phyloP scores from a whole-genome alignment of 2,113 vertebrate species.

The Plecturocebus donacophilus region DNA sequence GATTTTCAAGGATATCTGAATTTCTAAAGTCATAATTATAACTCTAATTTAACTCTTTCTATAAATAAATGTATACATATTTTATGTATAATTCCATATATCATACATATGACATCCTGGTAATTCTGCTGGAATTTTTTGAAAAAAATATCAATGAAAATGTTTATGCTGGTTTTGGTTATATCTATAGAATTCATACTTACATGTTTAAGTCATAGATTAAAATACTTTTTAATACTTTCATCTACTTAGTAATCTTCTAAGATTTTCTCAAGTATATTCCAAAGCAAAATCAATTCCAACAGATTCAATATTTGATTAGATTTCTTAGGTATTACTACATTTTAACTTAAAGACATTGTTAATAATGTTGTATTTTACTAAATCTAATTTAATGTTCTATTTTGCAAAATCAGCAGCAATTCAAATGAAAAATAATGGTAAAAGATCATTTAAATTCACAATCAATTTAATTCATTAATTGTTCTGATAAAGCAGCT shows the following conservation, averaged over 20 bases:
- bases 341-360: conserved; percentile 60
- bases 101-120: no score
- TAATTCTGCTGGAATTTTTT: background rate
- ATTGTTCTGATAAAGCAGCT: conserved; percentile 48
- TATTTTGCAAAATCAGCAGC: conserved; percentile 39
- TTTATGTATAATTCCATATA: background rate
- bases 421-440: conserved; percentile 51
- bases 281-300: conserved; percentile 10
- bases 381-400: background rate
- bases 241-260: background rate
- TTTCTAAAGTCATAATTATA: background rate
- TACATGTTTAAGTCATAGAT: background rate
- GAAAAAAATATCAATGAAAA: background rate
- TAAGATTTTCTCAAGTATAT: background rate
- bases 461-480: conserved; percentile 59
- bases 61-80: background rate
- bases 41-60: background rate
- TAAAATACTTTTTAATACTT: conserved; percentile 8
- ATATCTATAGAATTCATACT: no score
- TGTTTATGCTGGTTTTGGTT: background rate
- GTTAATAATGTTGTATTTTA: background rate
- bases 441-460: conserved; percentile 47
- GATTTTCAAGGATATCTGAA: background rate
- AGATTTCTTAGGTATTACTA: background rate
- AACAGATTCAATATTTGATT: conserved; percentile 34